These are phyloP conservation scores for Agriopis aurantiaria DNA, from an alignment of 2,888 invertebrate genomes.

Conservation along the genomic window DNA sequence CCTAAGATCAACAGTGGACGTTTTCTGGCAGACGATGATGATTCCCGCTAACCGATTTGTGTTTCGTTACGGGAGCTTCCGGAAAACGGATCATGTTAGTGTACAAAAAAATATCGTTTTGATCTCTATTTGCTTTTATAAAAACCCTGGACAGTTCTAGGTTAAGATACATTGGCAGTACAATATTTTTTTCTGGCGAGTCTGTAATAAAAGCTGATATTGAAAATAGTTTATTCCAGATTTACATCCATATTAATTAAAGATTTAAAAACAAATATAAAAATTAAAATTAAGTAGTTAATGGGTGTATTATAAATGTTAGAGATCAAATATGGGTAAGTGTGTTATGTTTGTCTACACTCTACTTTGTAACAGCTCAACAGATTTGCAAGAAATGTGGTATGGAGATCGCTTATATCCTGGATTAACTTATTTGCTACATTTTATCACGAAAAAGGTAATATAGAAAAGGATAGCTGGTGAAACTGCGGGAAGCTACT, in stretches of 20 bases:
- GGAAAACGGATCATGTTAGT: slow-evolving; percentile 10
- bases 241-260: too few relatives aligned
- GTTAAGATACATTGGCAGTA: neutral
- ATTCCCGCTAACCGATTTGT: slow-evolving; percentile 3
- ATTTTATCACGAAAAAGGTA: neutral
- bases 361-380: too few relatives aligned
- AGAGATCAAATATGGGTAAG: too few relatives aligned
- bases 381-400: neutral
- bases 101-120: slow-evolving; percentile 12
- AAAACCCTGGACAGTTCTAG: slow-evolving; percentile 1
- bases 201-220: neutral
- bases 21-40: neutral
- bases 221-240: too few relatives aligned
- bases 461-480: neutral
- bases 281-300: too few relatives aligned
- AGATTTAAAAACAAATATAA: too few relatives aligned
- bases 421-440: too few relatives aligned
- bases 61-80: slow-evolving; percentile 11
- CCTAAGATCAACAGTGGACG: too few relatives aligned
- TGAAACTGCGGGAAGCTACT: too few relatives aligned
- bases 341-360: too few relatives aligned
- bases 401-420: neutral
- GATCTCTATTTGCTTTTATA: neutral
- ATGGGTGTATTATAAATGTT: too few relatives aligned
- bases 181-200: neutral